Evolutionary conservation across 2,888 invertebrate genomes (phyloP).

Genomic region (Hyposoter didymator): DNA sequence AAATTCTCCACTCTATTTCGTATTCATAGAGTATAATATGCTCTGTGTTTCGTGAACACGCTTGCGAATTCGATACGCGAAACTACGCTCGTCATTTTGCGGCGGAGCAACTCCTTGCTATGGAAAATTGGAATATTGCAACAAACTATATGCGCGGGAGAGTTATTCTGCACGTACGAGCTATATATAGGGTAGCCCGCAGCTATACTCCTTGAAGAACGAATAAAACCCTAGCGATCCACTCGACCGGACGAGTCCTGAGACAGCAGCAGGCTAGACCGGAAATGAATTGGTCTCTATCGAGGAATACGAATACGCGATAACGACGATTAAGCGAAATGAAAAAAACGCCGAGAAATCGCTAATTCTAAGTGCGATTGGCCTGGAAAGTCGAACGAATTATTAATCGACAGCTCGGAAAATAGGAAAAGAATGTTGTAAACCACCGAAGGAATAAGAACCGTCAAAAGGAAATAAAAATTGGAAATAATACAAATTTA

Average conservation of each 20-base stretch:
- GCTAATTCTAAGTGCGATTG: background rate
- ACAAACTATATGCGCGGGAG: constrained; percentile 14
- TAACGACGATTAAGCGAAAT: no score
- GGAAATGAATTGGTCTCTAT: no score
- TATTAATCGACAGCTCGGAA: background rate
- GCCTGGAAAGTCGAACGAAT: background rate
- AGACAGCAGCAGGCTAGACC: background rate
- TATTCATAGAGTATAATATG: constrained; percentile 54
- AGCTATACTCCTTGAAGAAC: background rate
- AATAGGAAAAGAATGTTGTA: background rate
- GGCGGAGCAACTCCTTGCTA: background rate
- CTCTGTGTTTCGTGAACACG: constrained; percentile 39
- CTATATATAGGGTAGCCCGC: background rate
- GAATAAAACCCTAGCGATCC: background rate
- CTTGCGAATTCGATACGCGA: constrained; percentile 48
- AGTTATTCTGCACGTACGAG: constrained; percentile 17
- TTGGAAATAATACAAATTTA: background rate
- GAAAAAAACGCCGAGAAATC: no score
- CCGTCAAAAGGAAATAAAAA: no score
- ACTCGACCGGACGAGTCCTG: background rate
- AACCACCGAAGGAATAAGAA: background rate
- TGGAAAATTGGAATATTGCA: constrained; percentile 38
- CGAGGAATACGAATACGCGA: no score
- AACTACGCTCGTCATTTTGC: constrained; percentile 21
- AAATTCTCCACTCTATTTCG: constrained; percentile 47